A percentile compares a stretch with the other conserved stretches of the same genome.
These are phyloP conservation scores for Arizona elegans DNA, from an alignment of 2,113 vertebrate species.

Conservation along the genomic window DNA sequence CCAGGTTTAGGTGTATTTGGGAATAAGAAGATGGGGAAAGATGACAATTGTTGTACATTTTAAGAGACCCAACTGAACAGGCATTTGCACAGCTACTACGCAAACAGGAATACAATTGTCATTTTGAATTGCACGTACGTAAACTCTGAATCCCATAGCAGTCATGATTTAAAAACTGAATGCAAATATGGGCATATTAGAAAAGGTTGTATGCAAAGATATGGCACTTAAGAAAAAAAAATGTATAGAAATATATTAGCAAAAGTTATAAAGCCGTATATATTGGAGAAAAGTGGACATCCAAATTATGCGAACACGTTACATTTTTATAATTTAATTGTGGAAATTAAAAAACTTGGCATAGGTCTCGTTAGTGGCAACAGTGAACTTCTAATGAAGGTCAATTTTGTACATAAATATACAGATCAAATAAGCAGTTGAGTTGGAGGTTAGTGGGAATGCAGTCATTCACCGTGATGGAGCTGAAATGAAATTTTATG, in stretches of 20 bases:
- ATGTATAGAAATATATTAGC: not conserved
- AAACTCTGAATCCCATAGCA: not conserved
- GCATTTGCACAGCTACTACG: not conserved
- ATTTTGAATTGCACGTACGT: not conserved
- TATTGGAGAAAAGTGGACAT: not conserved
- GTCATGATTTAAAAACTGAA: not conserved
- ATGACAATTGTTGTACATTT: not conserved
- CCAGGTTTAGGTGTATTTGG: not conserved
- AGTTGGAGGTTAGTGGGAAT: not conserved
- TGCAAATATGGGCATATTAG: not conserved
- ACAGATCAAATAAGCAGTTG: not conserved
- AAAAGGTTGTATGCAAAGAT: not conserved
- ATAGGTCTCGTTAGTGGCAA: not conserved
- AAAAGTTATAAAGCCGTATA: not conserved
- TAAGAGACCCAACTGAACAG: not conserved
- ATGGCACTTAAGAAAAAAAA: not conserved
- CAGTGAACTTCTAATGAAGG: not conserved
- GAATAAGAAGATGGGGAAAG: not conserved
- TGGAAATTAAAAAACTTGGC: not conserved
- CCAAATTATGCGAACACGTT: not conserved
- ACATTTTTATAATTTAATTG: not conserved
- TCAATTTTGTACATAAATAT: not conserved
- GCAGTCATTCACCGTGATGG: not conserved
- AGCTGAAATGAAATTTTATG: not conserved
- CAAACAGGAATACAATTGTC: not conserved